Evolutionary conservation across 2,888 invertebrate species (phyloP).

Genomic region (Zaprionus lineosus): DNA sequence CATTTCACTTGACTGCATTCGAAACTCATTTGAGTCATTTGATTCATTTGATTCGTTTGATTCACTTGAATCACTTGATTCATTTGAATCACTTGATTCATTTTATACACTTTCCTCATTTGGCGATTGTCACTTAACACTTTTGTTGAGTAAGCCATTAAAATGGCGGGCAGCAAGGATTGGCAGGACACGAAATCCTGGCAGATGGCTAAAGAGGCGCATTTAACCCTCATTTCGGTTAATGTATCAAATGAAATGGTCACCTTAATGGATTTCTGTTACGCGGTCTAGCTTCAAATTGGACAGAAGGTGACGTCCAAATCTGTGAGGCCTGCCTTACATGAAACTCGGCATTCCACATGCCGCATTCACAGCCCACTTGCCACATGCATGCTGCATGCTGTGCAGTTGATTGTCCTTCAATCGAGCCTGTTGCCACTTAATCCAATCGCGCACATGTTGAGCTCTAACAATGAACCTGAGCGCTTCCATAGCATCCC

Average conservation of each 20-base stretch:
- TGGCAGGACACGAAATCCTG: slow-evolving; percentile 52
- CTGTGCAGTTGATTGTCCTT: slow-evolving; percentile 80
- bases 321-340: too few relatives aligned
- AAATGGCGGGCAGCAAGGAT: too few relatives aligned
- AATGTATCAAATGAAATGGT: slow-evolving; percentile 76
- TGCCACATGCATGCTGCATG: slow-evolving; percentile 42
- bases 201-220: slow-evolving; percentile 79
- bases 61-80: too few relatives aligned
- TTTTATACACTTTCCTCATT: too few relatives aligned
- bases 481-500: too few relatives aligned
- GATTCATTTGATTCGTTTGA: too few relatives aligned
- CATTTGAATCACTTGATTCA: too few relatives aligned
- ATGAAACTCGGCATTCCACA: neutral
- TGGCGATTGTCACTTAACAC: slow-evolving; percentile 64
- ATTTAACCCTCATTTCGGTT: slow-evolving; percentile 79
- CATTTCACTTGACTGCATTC: slow-evolving; percentile 50
- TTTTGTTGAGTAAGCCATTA: slow-evolving; percentile 60
- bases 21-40: too few relatives aligned
- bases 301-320: slow-evolving; percentile 70
- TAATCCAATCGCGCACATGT: slow-evolving; percentile 74
- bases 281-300: slow-evolving; percentile 75
- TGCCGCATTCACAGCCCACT: slow-evolving; percentile 26
- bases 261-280: slow-evolving; percentile 77
- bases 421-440: slow-evolving; percentile 69
- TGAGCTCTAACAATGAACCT: slow-evolving; percentile 67